Evolutionary conservation across 2,888 invertebrate genomes (phyloP), one percentile per base, ranked within the genome.

Genomic region (Polymixis flavicincta): DNA sequence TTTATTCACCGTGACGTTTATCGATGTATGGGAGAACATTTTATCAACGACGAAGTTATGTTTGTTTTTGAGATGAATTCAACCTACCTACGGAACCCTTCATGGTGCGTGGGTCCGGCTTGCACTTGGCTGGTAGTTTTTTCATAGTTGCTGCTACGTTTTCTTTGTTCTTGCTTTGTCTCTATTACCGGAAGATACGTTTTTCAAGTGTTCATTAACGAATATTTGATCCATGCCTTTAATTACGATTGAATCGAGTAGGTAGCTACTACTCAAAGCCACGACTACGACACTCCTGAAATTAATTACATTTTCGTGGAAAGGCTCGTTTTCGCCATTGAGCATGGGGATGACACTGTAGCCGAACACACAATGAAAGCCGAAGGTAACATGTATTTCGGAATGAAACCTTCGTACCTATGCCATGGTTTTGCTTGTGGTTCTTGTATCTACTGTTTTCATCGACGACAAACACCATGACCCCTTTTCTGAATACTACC

Each of bases 171-270:
- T 54, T 8, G 48, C 50, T 65, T 65, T 32, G n/a, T 32, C 2
- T 57, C 28, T 52, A 57, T 55, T 54, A 63, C 25, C 50, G n/a
- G n/a, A 19, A 37, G 74, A 52, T 59, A 60, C 25, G 65, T 8
- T 66, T 81, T 70, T 6, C 55, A 78, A 81, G 60, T 75, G 55
- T 57, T 63, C 66, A 78, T 57, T 78, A 63, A 82, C 55, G n/a
- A 37, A 13, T 61, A 37, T 82, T 67, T 75, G 76, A 82, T 78
- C 61, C 45, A 61, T 57, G 67, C 50, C 66, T 75, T 55, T 81
- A 75, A 81, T 78, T 74, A 74, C 75, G 75, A 55, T 61, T n/a
- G 55, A 37, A 45, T 59, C 45, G 37, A 48, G 45, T 32, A 55
- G 17, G 17, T 59, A 22, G 14, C 32, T 42, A 19, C 50, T 37